Conservation (phyloP, 1,140 invertebrate species). For the Andrena cerasifolii region DNA sequence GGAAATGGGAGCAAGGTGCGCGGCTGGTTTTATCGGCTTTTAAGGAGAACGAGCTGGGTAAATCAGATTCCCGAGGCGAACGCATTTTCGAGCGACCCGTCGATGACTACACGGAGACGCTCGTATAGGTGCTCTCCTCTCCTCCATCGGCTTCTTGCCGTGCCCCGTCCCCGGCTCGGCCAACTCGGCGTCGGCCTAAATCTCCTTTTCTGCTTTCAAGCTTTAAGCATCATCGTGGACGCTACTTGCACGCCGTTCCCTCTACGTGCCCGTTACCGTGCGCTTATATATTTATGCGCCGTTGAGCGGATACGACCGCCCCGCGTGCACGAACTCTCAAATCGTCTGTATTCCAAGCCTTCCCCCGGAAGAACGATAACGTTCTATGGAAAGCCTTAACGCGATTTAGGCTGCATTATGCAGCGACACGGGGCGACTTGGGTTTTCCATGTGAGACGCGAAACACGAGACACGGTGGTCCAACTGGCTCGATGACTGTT, state of each 20-base stretch:
- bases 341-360: not conserved
- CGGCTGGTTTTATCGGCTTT: conserved; percentile 8
- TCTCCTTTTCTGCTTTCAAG: conserved; percentile 45
- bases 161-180: conserved; percentile 11
- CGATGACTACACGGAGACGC: not conserved
- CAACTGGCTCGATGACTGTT: not conserved
- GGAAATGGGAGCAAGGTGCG: not conserved
- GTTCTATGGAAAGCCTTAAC: conserved; percentile 4
- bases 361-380: not conserved
- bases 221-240: conserved; percentile 42
- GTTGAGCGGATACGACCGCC: conserved; percentile 4
- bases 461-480: not conserved
- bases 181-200: conserved; percentile 28
- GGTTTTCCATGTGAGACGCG: not conserved
- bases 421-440: no score
- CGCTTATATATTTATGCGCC: conserved; percentile 34
- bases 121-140: no score
- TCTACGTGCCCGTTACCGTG: not conserved
- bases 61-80: conserved; percentile 10
- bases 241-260: conserved; percentile 28
- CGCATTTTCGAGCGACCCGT: not conserved
- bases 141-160: conserved; percentile 5
- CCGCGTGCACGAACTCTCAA: conserved; percentile 10
- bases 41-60: no score
- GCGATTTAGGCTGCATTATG: not conserved